Conservation (phyloP, 92 coral and sea anemone genomes). For the Ricordea florida region DNA sequence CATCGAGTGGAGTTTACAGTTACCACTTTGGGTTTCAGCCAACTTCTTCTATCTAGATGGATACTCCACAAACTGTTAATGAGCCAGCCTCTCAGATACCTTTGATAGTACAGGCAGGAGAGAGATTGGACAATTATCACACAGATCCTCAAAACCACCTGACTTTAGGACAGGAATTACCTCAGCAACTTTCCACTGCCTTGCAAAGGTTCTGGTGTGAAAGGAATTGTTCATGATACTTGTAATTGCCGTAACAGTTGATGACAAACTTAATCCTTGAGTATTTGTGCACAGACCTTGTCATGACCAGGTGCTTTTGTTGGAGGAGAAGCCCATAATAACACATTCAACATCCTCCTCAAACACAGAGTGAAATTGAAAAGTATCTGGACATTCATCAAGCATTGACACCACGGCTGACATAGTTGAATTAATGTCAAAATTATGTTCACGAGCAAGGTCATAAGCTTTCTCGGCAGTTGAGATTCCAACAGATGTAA, state of each 20-base stretch:
- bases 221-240: slow-evolving; percentile 28
- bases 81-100: slow-evolving; percentile 25
- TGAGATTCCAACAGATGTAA: not conserved
- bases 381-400: not conserved
- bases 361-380: not conserved
- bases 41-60: not conserved
- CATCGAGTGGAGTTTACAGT: slow-evolving; percentile 16
- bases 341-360: slow-evolving; percentile 21
- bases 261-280: slow-evolving; percentile 4
- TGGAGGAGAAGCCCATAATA: slow-evolving; percentile 24
- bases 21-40: slow-evolving; percentile 17
- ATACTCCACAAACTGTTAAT: slow-evolving; percentile 2
- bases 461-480: slow-evolving; percentile 17
- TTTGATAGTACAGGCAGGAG: slow-evolving; percentile 27
- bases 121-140: slow-evolving; percentile 26
- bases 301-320: slow-evolving; percentile 55
- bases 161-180: slow-evolving; percentile 19
- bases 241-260: slow-evolving; percentile 14
- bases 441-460: not conserved
- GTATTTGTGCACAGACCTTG: slow-evolving; percentile 16
- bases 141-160: slow-evolving; percentile 7
- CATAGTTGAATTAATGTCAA: not conserved
- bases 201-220: not conserved
- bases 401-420: not conserved
- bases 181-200: slow-evolving; percentile 25